These are phyloP conservation scores for Rhea americana DNA, from an alignment of 2,113 vertebrate genomes.

Conservation along the genomic window DNA sequence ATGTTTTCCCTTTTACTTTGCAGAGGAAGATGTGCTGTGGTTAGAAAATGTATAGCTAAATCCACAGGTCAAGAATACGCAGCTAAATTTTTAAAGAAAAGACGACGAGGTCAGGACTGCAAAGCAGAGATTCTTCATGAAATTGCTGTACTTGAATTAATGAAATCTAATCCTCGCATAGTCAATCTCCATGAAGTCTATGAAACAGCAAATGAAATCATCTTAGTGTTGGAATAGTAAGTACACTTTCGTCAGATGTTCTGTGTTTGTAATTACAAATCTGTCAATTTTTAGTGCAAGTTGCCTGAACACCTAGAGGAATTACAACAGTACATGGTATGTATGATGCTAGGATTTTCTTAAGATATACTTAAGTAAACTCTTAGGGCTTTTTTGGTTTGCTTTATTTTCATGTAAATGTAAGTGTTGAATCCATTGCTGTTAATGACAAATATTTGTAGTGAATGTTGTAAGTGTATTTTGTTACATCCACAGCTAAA, in stretches of 20 bases:
- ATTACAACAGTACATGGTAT: not conserved
- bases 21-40: constrained; percentile 94
- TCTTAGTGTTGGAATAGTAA: constrained; percentile 95
- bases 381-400: not conserved
- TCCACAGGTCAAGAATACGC: constrained; percentile 90
- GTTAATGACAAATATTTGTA: not conserved
- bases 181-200: constrained; percentile 91
- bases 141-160: constrained; percentile 90
- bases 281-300: not conserved
- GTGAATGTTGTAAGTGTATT: not conserved
- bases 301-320: not conserved
- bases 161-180: constrained; percentile 83
- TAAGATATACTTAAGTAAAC: not conserved
- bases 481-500: not conserved
- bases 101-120: constrained; percentile 92
- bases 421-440: not conserved
- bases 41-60: constrained; percentile 91
- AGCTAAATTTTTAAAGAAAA: constrained; percentile 93
- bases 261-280: not conserved
- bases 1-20: not conserved
- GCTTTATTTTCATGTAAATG: not conserved
- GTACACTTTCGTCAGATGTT: constrained; percentile 54
- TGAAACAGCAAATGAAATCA: constrained; percentile 91
- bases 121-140: constrained; percentile 91
- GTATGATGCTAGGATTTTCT: not conserved